Evolutionary conservation across 2,888 invertebrate species (phyloP).

Genomic region (Stratiomys singularior): DNA sequence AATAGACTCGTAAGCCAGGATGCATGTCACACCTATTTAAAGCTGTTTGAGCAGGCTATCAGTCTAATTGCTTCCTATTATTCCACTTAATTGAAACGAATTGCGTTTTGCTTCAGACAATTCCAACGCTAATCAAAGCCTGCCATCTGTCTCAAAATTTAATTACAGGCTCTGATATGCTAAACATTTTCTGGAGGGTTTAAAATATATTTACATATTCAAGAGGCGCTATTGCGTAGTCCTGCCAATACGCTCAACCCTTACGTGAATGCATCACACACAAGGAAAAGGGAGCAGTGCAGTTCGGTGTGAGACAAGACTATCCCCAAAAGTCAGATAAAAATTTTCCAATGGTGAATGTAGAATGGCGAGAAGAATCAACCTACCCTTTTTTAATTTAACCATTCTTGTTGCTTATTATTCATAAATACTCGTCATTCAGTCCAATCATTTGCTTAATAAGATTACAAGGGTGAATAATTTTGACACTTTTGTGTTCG

Average conservation of each 20-base stretch:
- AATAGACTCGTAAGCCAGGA: too few species aligned
- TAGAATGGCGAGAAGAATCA: not conserved
- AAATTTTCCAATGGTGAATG: not conserved
- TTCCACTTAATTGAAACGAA: not conserved
- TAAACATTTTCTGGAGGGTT: not conserved
- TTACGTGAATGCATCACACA: not conserved
- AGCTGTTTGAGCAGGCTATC: too few species aligned
- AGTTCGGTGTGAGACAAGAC: not conserved
- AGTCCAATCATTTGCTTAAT: constrained; percentile 33
- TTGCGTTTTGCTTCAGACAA: not conserved
- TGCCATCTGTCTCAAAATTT: not conserved
- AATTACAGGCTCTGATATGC: not conserved
- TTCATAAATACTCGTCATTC: constrained; percentile 21
- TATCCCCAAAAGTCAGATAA: not conserved
- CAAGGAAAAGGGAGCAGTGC: not conserved
- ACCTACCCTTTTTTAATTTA: not conserved
- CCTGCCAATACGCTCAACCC: not conserved
- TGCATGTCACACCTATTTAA: too few species aligned
- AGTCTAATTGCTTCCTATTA: not conserved
- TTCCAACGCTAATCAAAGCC: not conserved
- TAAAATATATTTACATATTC: not conserved
- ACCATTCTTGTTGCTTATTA: constrained; percentile 4
- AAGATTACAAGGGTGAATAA: constrained; percentile 30
- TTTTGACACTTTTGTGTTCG: not conserved
- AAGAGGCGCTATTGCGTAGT: not conserved